These are phyloP conservation scores for Ciona savignyi DNA, from an alignment of 23 tunicate genomes.

Conservation along the genomic window DNA sequence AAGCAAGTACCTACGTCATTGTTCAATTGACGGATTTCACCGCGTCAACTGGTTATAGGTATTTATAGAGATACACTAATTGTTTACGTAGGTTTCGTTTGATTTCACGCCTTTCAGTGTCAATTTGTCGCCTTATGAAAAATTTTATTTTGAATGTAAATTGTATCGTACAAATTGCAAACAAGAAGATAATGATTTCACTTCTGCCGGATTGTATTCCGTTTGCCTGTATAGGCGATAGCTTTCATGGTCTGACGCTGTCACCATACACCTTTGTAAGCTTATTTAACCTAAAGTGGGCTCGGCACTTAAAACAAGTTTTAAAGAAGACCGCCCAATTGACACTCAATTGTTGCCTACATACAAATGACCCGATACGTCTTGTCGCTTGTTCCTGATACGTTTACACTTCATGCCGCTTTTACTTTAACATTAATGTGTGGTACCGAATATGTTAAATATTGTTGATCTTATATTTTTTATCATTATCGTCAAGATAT, in stretches of 20 bases:
- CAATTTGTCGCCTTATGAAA: too few species aligned
- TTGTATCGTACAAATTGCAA: not conserved
- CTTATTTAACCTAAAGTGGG: not conserved
- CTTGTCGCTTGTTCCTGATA: not conserved
- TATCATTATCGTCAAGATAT: too few species aligned
- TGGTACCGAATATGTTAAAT: too few species aligned
- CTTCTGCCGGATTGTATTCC: not conserved
- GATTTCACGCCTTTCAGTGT: too few species aligned
- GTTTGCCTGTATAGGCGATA: not conserved
- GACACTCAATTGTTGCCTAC: not conserved
- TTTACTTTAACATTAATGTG: too few species aligned
- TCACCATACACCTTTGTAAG: not conserved
- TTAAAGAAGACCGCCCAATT: not conserved
- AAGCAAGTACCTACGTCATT: not conserved
- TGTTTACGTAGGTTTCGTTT: too few species aligned
- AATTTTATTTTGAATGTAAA: too few species aligned
- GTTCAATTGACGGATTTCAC: not conserved
- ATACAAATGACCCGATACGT: not conserved
- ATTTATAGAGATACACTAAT: not conserved
- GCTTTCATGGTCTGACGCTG: not conserved
- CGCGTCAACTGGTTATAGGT: not conserved
- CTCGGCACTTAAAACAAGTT: slow-evolving; percentile 1
- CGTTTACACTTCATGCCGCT: too few species aligned
- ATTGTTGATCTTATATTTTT: too few species aligned
- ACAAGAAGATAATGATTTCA: not conserved